Evolutionary conservation across 1,140 invertebrate genomes (phyloP).

Genomic region (Subanguina moxae): DNA sequence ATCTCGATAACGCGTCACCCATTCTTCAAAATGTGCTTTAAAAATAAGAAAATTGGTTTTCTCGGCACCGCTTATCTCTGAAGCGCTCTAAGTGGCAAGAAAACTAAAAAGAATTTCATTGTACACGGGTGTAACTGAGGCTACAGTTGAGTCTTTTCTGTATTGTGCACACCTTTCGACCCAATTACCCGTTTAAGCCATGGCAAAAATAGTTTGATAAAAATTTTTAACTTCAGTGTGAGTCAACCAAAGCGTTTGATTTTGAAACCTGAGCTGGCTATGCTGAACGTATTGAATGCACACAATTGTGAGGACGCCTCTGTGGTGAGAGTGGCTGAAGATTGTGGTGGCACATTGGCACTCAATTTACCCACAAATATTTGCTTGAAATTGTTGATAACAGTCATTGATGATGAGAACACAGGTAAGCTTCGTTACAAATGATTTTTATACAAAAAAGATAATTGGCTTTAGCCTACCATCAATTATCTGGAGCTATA

Average conservation of each 20-base stretch:
- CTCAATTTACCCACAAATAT: slow-evolving; percentile 70
- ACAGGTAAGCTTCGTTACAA: background rate
- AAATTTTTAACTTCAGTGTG: slow-evolving; percentile 30
- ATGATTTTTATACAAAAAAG: too few species aligned
- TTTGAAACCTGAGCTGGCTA: slow-evolving; percentile 79
- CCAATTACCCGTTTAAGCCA: too few species aligned
- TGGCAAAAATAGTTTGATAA: too few species aligned
- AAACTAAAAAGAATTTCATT: too few species aligned
- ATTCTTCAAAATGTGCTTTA: too few species aligned
- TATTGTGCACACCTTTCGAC: too few species aligned
- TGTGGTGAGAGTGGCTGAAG: slow-evolving; percentile 66
- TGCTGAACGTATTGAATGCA: slow-evolving; percentile 78
- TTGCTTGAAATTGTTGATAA: slow-evolving; percentile 69
- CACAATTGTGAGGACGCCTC: slow-evolving; percentile 75
- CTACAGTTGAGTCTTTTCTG: too few species aligned
- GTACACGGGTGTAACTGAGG: too few species aligned
- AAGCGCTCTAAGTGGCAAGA: too few species aligned
- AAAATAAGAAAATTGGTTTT: too few species aligned
- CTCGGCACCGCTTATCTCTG: too few species aligned
- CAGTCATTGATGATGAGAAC: slow-evolving; percentile 75
- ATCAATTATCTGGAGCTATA: slow-evolving; percentile 80
- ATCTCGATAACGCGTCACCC: too few species aligned
- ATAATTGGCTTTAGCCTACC: slow-evolving; percentile 66
- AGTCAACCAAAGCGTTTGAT: slow-evolving; percentile 74
- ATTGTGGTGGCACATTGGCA: slow-evolving; percentile 71